Conservation (phyloP, 2,888 invertebrate species). For the Aphrophora alni region DNA sequence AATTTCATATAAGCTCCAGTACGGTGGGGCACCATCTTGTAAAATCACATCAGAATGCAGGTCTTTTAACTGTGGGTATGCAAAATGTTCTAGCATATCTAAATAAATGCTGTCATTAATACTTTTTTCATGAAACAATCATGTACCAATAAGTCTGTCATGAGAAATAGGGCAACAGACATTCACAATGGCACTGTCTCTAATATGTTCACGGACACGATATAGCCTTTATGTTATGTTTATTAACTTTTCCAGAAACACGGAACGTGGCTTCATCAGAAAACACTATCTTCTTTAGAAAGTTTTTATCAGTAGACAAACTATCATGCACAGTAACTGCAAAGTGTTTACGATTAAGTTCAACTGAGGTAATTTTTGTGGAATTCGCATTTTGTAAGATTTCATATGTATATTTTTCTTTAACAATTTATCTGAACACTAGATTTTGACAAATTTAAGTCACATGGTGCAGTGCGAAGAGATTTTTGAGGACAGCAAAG, state of each 20-base stretch:
- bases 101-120: background rate
- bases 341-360: background rate
- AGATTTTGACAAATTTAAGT: constrained; percentile 3
- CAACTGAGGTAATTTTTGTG: background rate
- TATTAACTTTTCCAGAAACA: constrained; percentile 1
- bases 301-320: background rate
- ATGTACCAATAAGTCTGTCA: background rate
- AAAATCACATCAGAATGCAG: background rate
- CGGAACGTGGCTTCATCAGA: background rate
- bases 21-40: background rate
- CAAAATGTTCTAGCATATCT: background rate
- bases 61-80: background rate
- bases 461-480: background rate
- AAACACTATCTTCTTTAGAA: constrained; percentile 2
- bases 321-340: background rate
- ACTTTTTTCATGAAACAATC: background rate
- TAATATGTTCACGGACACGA: background rate
- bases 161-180: background rate
- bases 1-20: background rate
- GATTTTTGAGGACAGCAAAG: background rate
- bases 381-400: background rate
- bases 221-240: background rate
- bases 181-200: background rate
- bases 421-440: background rate
- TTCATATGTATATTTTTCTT: background rate